Evolutionary conservation across 2,888 invertebrate genomes (phyloP).

Genomic region (Drosophila parthenogenetica): DNA sequence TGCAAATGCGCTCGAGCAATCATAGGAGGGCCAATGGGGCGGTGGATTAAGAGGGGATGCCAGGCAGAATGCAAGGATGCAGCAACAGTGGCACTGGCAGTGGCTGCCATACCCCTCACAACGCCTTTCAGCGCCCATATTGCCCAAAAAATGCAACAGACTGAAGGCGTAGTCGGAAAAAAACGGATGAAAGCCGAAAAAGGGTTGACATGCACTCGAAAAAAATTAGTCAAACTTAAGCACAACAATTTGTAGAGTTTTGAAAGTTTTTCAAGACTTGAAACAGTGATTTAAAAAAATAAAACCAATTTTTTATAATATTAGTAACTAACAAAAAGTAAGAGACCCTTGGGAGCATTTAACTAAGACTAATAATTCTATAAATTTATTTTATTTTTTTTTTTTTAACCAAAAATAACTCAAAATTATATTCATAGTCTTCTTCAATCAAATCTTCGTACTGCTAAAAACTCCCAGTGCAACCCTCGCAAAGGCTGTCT

Average conservation of each 20-base stretch:
- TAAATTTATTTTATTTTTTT: no score
- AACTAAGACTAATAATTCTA: no score
- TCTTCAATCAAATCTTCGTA: no score
- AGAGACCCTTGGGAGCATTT: no score
- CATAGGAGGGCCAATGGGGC: conserved; percentile 23
- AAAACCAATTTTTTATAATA: no score
- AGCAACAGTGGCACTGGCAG: conserved; percentile 22
- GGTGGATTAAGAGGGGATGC: conserved; percentile 2
- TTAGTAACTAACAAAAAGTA: no score
- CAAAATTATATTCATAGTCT: no score
- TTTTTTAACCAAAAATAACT: no score
- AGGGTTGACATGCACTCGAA: conserved; percentile 34
- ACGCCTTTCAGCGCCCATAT: conserved; percentile 13
- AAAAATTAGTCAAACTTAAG: not conserved
- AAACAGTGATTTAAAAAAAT: no score
- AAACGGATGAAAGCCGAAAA: conserved; percentile 32
- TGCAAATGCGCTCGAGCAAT: conserved; percentile 62
- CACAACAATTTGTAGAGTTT: no score
- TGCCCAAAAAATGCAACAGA: conserved; percentile 55
- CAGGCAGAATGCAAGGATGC: conserved; percentile 47
- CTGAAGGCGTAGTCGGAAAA: conserved; percentile 42
- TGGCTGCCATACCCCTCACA: not conserved
- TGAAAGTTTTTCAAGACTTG: no score
- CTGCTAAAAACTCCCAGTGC: conserved; percentile 15
- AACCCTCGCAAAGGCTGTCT: conserved; percentile 39